A percentile compares a stretch with the other conserved stretches of the same genome.
Conservation (phyloP, 2,888 invertebrate genomes). For the Drosophila dives region DNA sequence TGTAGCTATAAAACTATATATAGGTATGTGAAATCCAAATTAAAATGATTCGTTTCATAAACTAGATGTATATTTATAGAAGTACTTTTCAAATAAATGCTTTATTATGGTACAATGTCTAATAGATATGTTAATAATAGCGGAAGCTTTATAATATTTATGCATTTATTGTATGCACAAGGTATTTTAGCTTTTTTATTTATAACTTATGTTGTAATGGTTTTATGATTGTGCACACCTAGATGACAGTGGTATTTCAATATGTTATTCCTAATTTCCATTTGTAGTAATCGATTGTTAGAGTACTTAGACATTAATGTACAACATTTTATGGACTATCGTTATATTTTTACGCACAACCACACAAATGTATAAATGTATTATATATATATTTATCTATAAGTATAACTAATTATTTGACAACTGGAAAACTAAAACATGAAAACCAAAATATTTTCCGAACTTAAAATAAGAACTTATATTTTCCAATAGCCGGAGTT, state of each 20-base stretch:
- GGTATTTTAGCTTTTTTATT: slow-evolving; percentile 9
- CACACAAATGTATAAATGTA: slow-evolving; percentile 41
- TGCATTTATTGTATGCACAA: slow-evolving; percentile 17
- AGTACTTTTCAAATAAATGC: slow-evolving; percentile 24
- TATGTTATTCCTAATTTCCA: slow-evolving; percentile 5
- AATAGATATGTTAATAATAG: slow-evolving; percentile 52
- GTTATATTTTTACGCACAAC: slow-evolving; percentile 59
- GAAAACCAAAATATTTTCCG: background rate
- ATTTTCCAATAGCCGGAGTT: background rate
- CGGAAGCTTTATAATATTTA: slow-evolving; percentile 35
- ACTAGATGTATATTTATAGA: slow-evolving; percentile 2
- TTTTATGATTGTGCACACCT: slow-evolving; percentile 11
- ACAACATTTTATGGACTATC: slow-evolving; percentile 44
- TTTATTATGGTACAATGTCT: slow-evolving; percentile 25
- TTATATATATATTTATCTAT: slow-evolving; percentile 10
- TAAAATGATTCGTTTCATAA: slow-evolving; percentile 9
- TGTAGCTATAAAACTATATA: slow-evolving; percentile 1
- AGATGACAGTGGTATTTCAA: slow-evolving; percentile 8
- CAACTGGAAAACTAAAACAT: slow-evolving; percentile 15
- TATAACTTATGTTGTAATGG: background rate
- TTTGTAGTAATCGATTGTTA: slow-evolving; percentile 25
- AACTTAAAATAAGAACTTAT: background rate
- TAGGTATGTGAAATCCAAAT: background rate
- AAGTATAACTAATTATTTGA: slow-evolving; percentile 11
- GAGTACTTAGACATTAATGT: slow-evolving; percentile 39